Conservation (phyloP, 1,140 invertebrate genomes). For the Brachionus rubens region DNA sequence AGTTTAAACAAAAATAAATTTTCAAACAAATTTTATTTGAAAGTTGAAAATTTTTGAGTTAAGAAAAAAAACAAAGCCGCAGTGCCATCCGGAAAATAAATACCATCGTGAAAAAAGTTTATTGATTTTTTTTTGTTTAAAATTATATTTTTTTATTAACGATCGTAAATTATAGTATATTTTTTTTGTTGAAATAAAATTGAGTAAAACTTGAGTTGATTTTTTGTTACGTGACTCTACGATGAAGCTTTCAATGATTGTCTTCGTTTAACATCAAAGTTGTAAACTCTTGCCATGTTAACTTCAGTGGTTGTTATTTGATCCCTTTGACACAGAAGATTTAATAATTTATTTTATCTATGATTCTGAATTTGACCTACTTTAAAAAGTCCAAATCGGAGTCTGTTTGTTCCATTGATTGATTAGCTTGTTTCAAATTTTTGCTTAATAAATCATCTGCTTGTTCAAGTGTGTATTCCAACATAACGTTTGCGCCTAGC, state of each 20-base stretch:
- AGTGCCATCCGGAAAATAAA: no score
- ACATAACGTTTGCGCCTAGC: slow-evolving; percentile 47
- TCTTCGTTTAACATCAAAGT: slow-evolving; percentile 45
- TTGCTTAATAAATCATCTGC: slow-evolving; percentile 39
- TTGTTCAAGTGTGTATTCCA: slow-evolving; percentile 45
- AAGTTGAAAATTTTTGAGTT: no score
- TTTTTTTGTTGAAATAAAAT: slow-evolving; percentile 4
- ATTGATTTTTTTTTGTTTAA: no score
- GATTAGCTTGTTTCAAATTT: slow-evolving; percentile 38
- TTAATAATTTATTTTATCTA: not conserved
- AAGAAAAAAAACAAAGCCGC: no score
- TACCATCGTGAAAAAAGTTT: no score
- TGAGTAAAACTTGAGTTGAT: not conserved
- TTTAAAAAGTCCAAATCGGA: slow-evolving; percentile 44
- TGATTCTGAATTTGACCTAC: not conserved
- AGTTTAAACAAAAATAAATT: not conserved
- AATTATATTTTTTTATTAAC: no score
- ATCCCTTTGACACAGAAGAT: not conserved
- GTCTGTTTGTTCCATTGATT: slow-evolving; percentile 31
- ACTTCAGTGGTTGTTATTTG: slow-evolving; percentile 47
- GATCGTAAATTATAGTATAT: no score
- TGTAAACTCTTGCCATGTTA: slow-evolving; percentile 45
- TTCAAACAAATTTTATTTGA: no score
- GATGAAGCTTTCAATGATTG: slow-evolving; percentile 25
- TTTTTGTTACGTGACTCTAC: not conserved